These are phyloP conservation scores for Pseudomyrmex sp. DNA, from an alignment of 1,140 invertebrate genomes.

Conservation along the genomic window DNA sequence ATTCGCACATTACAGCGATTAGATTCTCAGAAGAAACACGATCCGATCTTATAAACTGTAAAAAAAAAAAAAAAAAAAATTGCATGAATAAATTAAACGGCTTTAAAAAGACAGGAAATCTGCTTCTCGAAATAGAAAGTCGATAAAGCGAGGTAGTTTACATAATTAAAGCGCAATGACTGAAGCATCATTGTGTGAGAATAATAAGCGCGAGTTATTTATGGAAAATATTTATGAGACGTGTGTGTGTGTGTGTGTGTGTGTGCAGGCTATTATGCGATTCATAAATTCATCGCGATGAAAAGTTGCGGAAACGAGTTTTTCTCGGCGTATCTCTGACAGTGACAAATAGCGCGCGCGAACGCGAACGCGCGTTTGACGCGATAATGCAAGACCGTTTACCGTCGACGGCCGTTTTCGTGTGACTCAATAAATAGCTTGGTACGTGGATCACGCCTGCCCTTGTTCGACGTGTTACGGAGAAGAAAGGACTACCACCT, in stretches of 20 bases:
- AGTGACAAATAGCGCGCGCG: background rate
- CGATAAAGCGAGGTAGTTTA: background rate
- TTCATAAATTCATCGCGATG: background rate
- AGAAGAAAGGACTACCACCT: conserved; percentile 77
- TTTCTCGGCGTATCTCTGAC: background rate
- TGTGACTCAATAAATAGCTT: background rate
- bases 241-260: background rate
- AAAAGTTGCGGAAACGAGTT: background rate
- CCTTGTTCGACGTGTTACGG: conserved; percentile 68
- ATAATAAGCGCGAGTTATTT: background rate
- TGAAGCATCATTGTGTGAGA: no score
- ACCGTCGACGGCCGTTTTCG: no score
- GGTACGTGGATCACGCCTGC: conserved; percentile 29
- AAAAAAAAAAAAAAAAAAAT: background rate
- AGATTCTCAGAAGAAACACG: background rate
- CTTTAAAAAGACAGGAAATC: background rate
- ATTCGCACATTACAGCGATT: background rate
- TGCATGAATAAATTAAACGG: background rate
- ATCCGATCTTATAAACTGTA: background rate
- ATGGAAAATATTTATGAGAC: background rate
- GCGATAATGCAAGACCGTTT: background rate
- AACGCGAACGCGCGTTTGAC: background rate
- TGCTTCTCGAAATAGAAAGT: background rate
- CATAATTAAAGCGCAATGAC: background rate
- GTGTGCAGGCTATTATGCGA: background rate